Evolutionary conservation across 2,888 invertebrate species (phyloP).

Genomic region (Pelosia muscerda): DNA sequence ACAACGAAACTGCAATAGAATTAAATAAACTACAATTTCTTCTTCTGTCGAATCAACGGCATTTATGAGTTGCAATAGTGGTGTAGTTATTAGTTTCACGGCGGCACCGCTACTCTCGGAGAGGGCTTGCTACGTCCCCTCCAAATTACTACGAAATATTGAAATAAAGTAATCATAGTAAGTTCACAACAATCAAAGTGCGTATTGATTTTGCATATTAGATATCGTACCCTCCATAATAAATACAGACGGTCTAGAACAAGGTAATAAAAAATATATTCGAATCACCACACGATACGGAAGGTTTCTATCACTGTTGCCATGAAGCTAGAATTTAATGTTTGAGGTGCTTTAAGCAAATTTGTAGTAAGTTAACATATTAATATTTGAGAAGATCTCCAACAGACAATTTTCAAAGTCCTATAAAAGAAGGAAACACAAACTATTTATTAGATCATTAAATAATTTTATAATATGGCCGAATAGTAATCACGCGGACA

Average conservation of each 20-base stretch:
- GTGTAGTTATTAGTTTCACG: too few relatives aligned
- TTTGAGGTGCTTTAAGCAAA: neutral
- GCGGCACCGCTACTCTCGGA: too few relatives aligned
- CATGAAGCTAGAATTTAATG: conserved; percentile 48
- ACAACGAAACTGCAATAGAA: too few relatives aligned
- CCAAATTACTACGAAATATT: neutral
- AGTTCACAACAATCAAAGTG: neutral
- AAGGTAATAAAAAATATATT: conserved; percentile 39
- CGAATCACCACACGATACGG: conserved; percentile 54
- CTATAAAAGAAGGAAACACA: neutral
- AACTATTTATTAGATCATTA: neutral
- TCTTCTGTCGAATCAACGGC: too few relatives aligned
- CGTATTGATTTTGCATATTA: conserved; percentile 31
- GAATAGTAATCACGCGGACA: neutral
- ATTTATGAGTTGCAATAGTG: too few relatives aligned
- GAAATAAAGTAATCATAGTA: neutral
- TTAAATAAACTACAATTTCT: too few relatives aligned
- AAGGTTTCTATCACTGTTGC: conserved; percentile 64
- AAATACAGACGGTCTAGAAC: conserved; percentile 43
- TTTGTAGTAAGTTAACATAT: neutral
- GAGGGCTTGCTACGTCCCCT: too few relatives aligned
- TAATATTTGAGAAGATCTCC: too few relatives aligned
- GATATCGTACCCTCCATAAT: conserved; percentile 18
- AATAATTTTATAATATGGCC: neutral
- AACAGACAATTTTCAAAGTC: neutral